A percentile compares a stretch with the other conserved stretches of the same genome.
Evolutionary conservation across 1,140 invertebrate species (phyloP).

Genomic region (Anastrepha ludens): DNA sequence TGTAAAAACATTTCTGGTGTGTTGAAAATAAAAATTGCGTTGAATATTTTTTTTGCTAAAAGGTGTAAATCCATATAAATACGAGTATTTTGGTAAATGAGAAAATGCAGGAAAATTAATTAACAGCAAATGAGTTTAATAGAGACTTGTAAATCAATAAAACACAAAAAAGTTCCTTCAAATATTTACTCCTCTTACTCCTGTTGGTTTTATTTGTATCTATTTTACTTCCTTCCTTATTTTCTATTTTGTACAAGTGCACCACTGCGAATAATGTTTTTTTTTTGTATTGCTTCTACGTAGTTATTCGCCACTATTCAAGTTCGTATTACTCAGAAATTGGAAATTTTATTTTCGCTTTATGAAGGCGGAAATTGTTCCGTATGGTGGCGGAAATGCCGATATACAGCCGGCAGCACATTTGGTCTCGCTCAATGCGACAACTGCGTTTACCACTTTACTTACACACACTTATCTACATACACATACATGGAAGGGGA

Average conservation of each 20-base stretch:
- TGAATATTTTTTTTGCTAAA: not conserved
- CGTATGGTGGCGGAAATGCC: slow-evolving; percentile 39
- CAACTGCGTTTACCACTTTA: not conserved
- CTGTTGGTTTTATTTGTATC: not conserved
- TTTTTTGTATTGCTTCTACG: not conserved
- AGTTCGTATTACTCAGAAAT: not conserved
- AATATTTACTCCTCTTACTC: not conserved
- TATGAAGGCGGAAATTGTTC: slow-evolving; percentile 42
- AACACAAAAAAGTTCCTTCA: not conserved
- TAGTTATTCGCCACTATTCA: not conserved
- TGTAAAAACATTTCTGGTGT: not conserved
- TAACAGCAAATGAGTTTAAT: slow-evolving; percentile 21
- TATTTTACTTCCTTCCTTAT: not conserved
- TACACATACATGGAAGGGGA: too few relatives aligned
- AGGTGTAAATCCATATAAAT: not conserved
- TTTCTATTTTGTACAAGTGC: not conserved
- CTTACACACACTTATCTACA: too few relatives aligned
- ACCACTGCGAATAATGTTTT: not conserved
- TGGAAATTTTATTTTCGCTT: slow-evolving; percentile 23
- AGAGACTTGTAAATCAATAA: not conserved
- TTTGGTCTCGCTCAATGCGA: not conserved
- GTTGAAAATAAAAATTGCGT: not conserved
- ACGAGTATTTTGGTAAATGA: not conserved
- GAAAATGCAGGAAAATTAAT: not conserved
- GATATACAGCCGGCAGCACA: slow-evolving; percentile 1